Base-by-base conservation (phyloP, 2,888 invertebrate species). In the Craniophora ligustri region DNA sequence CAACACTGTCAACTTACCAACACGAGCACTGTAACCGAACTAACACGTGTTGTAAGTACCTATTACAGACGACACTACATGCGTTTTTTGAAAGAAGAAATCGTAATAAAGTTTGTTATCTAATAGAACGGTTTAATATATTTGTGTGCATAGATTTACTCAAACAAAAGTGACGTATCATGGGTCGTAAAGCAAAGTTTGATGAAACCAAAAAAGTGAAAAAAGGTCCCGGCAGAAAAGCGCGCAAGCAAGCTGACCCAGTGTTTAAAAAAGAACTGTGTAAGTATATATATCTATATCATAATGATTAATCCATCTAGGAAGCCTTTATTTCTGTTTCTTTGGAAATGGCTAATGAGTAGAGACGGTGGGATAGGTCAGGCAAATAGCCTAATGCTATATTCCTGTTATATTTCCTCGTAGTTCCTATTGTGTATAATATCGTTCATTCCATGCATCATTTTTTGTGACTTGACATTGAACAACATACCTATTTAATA, bases 141-240 rank as follows among this genome's bases (percentile, higher is more conserved):
- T 39, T 56, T 31, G 16, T 21, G n/a, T 10, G 0, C 2, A 2
- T 16, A 65, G 3, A 28, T 7, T 57, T 38, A 2, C 14, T 8
- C 3, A 5, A 31, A 21, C 5, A n/a, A 8, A 11, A 39, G 32
- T 48, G 19, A 10, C 2, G 3, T 7, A 93, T 76, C 79, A 98
- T 98, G 98, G 98, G 98, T 63, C 94, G 98, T 32, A 98, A 97
- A 91, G 97, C 97, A 3, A 96, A 96, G 79, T 98, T 96, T 84
- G 94, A 94, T 70, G 96, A 97, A 75, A 95, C 92, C 26, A 94
- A 92, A 49, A 94, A 95, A 69, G 95, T 94, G 1, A 97, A 97
- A 81, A 96, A 96, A 76, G 98, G 98, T 0, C 98, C 97, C 6
- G 98, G 98, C 0, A 95, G 96, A 66, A 98, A 98, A 88, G 94